phyloP scores from a whole-genome alignment of 2,797 vertebrate genomes.

The Falco cherrug region DNA sequence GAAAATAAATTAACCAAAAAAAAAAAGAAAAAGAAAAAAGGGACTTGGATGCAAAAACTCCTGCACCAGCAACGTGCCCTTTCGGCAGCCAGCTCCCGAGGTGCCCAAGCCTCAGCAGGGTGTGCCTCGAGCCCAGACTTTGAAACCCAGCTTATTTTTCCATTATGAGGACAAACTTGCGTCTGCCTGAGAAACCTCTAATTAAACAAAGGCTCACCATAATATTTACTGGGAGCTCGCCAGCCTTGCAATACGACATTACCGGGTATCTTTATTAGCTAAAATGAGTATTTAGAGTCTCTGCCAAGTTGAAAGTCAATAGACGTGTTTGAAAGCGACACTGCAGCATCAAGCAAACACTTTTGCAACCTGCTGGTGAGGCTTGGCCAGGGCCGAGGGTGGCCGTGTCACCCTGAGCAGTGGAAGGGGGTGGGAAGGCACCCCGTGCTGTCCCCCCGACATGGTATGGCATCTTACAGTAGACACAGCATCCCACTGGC shows the following conservation, averaged over 20 bases:
- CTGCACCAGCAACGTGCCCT: not conserved
- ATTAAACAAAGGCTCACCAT: constrained; percentile 41
- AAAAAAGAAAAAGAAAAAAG: not conserved
- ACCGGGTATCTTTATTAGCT: constrained; percentile 13
- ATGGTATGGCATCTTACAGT: accelerated
- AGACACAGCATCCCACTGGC: accelerated
- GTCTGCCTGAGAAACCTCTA: constrained; percentile 45
- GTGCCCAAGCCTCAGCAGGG: not conserved
- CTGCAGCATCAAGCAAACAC: not conserved
- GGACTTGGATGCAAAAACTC: not conserved
- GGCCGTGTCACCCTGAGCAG: accelerated
- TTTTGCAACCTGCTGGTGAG: not conserved
- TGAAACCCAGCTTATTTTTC: not conserved
- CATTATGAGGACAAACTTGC: not conserved
- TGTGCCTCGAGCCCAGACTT: not conserved
- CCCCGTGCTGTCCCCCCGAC: accelerated
- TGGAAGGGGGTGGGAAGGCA: accelerated
- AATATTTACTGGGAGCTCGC: constrained; percentile 41
- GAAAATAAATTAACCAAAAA: not conserved
- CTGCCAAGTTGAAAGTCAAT: not conserved
- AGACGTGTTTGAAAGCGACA: not conserved
- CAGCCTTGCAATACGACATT: constrained; percentile 25
- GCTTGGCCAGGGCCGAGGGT: accelerated
- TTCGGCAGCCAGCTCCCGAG: not conserved
- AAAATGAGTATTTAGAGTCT: not conserved